phyloP scores from a whole-genome alignment of 2,113 vertebrate genomes.

The Promerops cafer region DNA sequence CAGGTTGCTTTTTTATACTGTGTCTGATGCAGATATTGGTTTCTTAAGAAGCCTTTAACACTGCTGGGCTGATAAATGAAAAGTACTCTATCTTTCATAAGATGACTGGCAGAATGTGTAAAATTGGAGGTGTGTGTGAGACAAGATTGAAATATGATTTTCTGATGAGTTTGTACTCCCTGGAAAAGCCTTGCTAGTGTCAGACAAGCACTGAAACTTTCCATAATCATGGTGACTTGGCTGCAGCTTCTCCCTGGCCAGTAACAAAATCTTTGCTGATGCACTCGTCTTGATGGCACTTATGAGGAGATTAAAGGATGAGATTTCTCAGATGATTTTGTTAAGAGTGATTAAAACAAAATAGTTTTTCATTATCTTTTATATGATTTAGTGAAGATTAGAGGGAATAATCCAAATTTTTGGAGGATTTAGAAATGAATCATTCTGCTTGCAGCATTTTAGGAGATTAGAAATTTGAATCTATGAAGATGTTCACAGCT shows the following conservation, averaged over 20 bases:
- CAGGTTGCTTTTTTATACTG: background rate
- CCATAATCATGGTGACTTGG: background rate
- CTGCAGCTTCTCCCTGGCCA: background rate
- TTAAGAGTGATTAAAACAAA: background rate
- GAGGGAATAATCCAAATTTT: background rate
- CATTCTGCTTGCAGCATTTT: background rate
- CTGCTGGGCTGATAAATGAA: background rate
- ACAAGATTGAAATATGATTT: background rate
- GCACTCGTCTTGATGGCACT: background rate
- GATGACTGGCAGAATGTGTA: background rate
- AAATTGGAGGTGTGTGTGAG: background rate
- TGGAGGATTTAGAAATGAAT: background rate
- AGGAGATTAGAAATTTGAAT: background rate
- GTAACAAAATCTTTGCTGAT: background rate
- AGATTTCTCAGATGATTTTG: background rate
- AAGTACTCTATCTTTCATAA: background rate
- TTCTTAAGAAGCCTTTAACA: background rate
- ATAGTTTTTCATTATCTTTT: background rate
- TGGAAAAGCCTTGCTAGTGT: background rate
- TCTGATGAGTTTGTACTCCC: background rate
- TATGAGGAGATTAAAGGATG: background rate
- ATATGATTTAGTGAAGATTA: background rate
- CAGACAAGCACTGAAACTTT: background rate
- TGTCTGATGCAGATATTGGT: background rate
- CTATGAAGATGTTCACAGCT: background rate